Conservation (phyloP, 2,113 vertebrate species). For the Phodopus roborovskii region DNA sequence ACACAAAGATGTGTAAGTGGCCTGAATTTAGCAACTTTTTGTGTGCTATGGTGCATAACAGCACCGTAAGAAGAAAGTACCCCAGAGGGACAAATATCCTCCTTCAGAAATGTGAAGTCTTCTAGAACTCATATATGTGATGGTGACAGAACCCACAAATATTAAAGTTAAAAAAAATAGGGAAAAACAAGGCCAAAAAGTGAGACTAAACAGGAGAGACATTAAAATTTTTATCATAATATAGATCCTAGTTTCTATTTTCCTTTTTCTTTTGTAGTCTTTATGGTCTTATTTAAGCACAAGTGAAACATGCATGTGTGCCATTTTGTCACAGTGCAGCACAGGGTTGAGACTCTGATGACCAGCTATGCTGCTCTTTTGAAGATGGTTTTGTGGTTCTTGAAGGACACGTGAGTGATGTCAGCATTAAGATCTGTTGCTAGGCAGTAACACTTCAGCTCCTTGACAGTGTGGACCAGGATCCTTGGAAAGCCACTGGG, state of each 20-base stretch:
- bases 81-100: conserved; percentile 15
- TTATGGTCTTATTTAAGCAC: neutral
- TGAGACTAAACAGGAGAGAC: neutral
- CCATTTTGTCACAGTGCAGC: neutral
- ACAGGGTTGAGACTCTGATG: neutral
- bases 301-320: too few relatives aligned
- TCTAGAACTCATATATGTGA: neutral
- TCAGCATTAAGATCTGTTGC: conserved; percentile 87
- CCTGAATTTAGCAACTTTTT: conserved; percentile 24
- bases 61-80: neutral
- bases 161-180: neutral
- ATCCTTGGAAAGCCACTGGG: conserved; percentile 96
- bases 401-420: too few relatives aligned
- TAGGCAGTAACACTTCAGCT: conserved; percentile 96
- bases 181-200: neutral
- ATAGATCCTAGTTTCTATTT: neutral
- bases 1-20: neutral
- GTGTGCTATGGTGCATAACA: neutral
- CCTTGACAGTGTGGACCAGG: conserved; percentile 88
- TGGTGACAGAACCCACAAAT: conserved; percentile 9
- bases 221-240: neutral
- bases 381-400: too few relatives aligned
- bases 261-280: neutral
- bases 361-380: too few relatives aligned
- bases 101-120: neutral